Evolutionary conservation across 2,113 vertebrate species (phyloP).

Genomic region (Struthidea cinerea): DNA sequence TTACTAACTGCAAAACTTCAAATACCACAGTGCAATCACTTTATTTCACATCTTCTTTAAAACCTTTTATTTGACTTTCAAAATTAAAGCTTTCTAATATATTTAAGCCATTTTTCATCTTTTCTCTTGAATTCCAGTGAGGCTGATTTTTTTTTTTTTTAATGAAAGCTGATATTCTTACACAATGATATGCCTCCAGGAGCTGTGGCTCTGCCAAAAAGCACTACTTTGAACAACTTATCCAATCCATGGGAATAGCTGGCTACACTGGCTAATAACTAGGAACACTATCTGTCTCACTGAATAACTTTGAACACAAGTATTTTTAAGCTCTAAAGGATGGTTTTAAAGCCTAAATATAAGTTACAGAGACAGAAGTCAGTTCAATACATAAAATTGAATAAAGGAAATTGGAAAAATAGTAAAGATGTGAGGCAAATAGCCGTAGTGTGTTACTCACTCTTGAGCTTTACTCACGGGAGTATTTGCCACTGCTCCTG

Average conservation of each 20-base stretch:
- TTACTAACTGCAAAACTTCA: not conserved
- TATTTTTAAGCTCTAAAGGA: not conserved
- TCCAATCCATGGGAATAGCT: not conserved
- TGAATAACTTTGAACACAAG: not conserved
- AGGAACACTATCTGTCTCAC: not conserved
- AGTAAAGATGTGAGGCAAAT: not conserved
- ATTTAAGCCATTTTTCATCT: not conserved
- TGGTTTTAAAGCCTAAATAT: not conserved
- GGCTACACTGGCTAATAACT: not conserved
- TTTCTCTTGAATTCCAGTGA: not conserved
- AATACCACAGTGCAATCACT: not conserved
- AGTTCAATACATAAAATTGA: not conserved
- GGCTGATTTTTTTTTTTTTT: no score
- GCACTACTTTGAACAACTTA: not conserved
- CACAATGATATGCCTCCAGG: not conserved
- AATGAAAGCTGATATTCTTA: not conserved
- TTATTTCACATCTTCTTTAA: not conserved
- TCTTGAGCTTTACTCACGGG: not conserved
- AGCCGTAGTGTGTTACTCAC: not conserved
- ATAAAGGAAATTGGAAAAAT: not conserved
- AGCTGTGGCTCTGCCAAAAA: not conserved
- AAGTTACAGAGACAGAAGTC: not conserved
- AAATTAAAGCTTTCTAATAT: not conserved
- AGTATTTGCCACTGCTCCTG: not conserved
- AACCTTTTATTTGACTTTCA: not conserved